Evolutionary conservation across 2,888 invertebrate genomes (phyloP).

Genomic region (Agriopis marginaria): DNA sequence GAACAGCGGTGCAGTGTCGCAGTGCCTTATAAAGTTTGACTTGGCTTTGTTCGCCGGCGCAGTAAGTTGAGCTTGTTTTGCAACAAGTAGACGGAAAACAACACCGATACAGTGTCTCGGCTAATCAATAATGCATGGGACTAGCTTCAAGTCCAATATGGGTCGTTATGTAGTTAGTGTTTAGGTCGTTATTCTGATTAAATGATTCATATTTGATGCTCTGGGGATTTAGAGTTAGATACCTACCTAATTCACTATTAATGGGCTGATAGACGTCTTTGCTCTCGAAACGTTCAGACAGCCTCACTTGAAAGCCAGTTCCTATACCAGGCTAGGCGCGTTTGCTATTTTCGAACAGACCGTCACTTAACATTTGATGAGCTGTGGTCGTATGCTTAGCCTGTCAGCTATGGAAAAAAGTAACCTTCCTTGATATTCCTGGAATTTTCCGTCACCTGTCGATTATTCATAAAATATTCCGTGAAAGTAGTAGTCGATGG

Average conservation of each 20-base stretch:
- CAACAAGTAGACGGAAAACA: conserved; percentile 52
- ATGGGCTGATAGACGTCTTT: not conserved
- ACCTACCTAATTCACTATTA: not conserved
- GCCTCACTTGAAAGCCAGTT: not conserved
- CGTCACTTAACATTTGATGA: no score
- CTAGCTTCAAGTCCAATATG: conserved; percentile 9
- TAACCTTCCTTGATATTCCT: no score
- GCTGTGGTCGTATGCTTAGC: no score
- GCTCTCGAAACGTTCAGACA: no score
- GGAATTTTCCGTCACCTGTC: no score
- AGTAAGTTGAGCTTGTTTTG: conserved; percentile 58
- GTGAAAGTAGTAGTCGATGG: no score
- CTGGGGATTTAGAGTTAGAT: conserved; percentile 2
- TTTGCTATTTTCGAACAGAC: no score
- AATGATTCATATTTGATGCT: conserved; percentile 25
- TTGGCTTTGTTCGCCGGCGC: conserved; percentile 57
- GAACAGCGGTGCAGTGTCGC: conserved; percentile 72
- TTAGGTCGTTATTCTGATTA: conserved; percentile 23
- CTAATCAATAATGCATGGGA: conserved; percentile 57
- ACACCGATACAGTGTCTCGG: conserved; percentile 48
- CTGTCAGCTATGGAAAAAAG: no score
- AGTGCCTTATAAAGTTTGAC: conserved; percentile 68
- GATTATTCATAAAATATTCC: no score
- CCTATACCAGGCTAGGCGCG: no score
- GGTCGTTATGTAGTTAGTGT: conserved; percentile 13